A percentile compares a stretch with the other conserved stretches of the same genome.
Evolutionary conservation across 2,888 invertebrate genomes (phyloP).

Genomic region (Drosophila recens): DNA sequence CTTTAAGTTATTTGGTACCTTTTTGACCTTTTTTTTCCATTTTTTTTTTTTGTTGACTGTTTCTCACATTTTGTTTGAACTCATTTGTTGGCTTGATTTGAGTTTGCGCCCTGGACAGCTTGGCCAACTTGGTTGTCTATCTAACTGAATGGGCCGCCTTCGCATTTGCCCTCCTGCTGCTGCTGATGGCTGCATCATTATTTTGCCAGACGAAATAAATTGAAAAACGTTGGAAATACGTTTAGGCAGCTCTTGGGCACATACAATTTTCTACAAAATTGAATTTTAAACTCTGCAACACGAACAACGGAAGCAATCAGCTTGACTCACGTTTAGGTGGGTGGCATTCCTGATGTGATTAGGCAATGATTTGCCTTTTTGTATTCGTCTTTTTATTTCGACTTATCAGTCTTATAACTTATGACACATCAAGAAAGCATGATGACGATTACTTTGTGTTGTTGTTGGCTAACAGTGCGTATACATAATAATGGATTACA

Average conservation of each 20-base stretch:
- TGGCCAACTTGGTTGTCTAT: constrained; percentile 24
- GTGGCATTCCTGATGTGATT: constrained; percentile 57
- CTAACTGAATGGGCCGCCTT: constrained; percentile 14
- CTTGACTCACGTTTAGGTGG: constrained; percentile 11
- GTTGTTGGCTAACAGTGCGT: constrained; percentile 38
- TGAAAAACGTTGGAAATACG: constrained; percentile 75
- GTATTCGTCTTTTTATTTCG: not conserved
- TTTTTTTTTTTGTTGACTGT: constrained; percentile 31
- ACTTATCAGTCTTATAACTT: constrained; percentile 24
- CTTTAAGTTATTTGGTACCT: constrained; percentile 76
- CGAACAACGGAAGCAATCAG: constrained; percentile 70
- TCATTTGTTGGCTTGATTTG: constrained; percentile 67
- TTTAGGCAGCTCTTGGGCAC: constrained; percentile 63
- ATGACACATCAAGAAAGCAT: constrained; percentile 46
- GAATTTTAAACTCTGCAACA: constrained; percentile 61
- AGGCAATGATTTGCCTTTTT: constrained; percentile 66
- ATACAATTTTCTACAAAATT: constrained; percentile 76
- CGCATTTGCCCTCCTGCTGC: not conserved
- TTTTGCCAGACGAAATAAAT: constrained; percentile 74
- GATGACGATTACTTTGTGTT: constrained; percentile 37
- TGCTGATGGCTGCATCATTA: constrained; percentile 53
- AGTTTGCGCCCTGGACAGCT: constrained; percentile 59
- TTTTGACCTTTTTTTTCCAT: constrained; percentile 75
- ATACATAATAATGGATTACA: constrained; percentile 19
- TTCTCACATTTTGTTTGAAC: constrained; percentile 56